Conservation (phyloP, 2,797 vertebrate genomes). For the Astyanax mexicanus region DNA sequence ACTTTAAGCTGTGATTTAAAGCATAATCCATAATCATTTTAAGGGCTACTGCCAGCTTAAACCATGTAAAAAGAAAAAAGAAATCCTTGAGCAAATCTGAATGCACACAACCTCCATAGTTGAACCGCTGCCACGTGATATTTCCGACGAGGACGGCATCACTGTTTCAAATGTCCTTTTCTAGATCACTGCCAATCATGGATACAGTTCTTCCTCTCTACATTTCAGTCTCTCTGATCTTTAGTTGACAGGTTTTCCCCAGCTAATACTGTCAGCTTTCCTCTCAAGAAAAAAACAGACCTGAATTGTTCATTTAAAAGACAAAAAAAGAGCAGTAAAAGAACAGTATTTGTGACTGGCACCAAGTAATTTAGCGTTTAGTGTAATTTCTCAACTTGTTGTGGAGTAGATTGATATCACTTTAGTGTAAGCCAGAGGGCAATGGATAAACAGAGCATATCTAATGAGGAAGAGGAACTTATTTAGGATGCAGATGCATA, state of each 20-base stretch:
- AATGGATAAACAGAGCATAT: constrained; percentile 46
- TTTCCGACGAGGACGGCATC: neutral
- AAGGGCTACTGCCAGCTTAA: neutral
- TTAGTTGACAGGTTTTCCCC: neutral
- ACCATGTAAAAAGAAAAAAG: neutral
- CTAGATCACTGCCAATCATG: neutral
- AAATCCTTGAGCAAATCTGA: neutral
- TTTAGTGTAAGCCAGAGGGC: constrained; percentile 50
- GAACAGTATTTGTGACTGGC: neutral
- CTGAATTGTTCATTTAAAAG: neutral
- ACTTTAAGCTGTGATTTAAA: neutral
- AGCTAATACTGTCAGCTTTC: neutral
- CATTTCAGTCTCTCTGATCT: neutral
- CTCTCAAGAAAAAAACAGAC: neutral
- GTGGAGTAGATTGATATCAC: neutral
- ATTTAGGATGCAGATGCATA: constrained; percentile 54
- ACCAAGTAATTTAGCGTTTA: neutral
- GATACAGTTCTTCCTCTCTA: neutral
- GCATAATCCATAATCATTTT: neutral
- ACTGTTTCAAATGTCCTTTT: neutral
- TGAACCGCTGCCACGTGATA: neutral
- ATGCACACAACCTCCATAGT: neutral
- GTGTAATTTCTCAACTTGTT: neutral
- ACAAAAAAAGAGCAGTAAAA: neutral
- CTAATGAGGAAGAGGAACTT: constrained; percentile 51